A percentile compares a stretch with the other conserved stretches of the same genome.
phyloP scores from a whole-genome alignment of 2,113 vertebrate genomes.

The Dipodomys ordii region DNA sequence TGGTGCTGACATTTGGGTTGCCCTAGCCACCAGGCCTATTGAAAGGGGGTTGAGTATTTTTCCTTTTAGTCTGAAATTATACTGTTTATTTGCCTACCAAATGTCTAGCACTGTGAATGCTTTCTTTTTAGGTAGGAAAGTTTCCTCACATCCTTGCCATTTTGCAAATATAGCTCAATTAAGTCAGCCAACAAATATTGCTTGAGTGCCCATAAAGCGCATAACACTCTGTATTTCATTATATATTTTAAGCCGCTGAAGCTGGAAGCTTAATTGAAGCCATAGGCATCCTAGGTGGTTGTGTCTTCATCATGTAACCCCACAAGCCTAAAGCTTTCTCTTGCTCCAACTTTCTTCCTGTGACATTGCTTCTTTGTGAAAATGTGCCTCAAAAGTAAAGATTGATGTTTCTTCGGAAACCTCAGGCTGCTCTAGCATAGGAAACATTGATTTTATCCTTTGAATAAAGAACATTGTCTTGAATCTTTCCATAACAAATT shows the following conservation, averaged over 20 bases:
- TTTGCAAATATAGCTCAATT: constrained; percentile 80
- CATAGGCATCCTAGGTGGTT: neutral
- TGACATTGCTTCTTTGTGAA: neutral
- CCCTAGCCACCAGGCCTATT: constrained; percentile 62
- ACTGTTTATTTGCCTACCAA: constrained; percentile 80
- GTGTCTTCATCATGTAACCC: constrained; percentile 22
- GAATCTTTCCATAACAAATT: neutral
- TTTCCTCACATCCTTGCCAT: constrained; percentile 78
- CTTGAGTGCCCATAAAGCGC: constrained; percentile 62
- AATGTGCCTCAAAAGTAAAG: neutral
- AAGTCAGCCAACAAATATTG: constrained; percentile 76
- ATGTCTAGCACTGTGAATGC: constrained; percentile 79
- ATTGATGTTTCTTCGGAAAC: neutral
- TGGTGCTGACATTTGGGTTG: constrained; percentile 74
- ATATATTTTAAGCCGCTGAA: constrained; percentile 45
- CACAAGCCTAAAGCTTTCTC: neutral
- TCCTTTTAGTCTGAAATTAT: constrained; percentile 78
- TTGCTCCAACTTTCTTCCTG: neutral
- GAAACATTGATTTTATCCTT: constrained; percentile 19
- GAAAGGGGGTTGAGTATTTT: constrained; percentile 75
- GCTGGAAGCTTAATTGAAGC: neutral
- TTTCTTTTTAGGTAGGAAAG: constrained; percentile 80
- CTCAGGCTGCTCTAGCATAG: constrained; percentile 11
- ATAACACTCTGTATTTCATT: constrained; percentile 72
- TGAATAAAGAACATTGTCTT: constrained; percentile 37